A percentile compares a stretch with the other conserved stretches of the same genome.
phyloP scores from a whole-genome alignment of 2,113 vertebrate species.

The Malaclemys terrapin region DNA sequence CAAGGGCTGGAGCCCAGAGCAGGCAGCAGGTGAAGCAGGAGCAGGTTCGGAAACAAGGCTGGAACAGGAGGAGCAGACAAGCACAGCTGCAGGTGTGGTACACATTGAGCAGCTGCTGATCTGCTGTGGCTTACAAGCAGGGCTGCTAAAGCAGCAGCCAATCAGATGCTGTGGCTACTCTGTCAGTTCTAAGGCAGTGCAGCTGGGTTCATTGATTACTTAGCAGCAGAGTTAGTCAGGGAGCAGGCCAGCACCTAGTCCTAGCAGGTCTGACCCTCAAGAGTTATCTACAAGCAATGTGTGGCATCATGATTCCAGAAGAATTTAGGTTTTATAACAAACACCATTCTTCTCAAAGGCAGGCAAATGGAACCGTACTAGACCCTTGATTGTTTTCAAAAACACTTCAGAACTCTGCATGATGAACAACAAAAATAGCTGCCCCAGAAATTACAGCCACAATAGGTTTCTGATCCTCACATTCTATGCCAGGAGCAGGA shows the following conservation, averaged over 20 bases:
- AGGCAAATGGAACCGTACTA: not conserved
- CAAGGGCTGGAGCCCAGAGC: not conserved
- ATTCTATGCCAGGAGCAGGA: not conserved
- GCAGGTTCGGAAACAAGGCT: not conserved
- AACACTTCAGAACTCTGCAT: not conserved
- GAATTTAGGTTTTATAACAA: constrained; percentile 51
- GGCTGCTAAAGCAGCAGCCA: not conserved
- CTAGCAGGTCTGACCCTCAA: not conserved
- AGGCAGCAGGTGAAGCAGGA: not conserved
- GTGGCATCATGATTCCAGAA: constrained; percentile 37
- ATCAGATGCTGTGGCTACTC: not conserved
- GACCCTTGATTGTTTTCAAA: constrained; percentile 11
- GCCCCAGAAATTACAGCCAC: not conserved
- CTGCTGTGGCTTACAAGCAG: not conserved
- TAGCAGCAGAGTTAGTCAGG: not conserved
- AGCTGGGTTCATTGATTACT: not conserved
- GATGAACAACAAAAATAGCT: fast-evolving
- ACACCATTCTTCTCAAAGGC: not conserved
- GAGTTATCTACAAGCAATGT: constrained; percentile 45
- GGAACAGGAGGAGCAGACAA: not conserved
- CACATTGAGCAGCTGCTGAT: not conserved
- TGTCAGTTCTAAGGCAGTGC: not conserved
- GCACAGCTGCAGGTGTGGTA: not conserved
- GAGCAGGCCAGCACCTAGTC: not conserved
- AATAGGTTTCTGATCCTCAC: not conserved